Conservation (phyloP, 2,888 invertebrate genomes). For the Therioaphis trifolii region DNA sequence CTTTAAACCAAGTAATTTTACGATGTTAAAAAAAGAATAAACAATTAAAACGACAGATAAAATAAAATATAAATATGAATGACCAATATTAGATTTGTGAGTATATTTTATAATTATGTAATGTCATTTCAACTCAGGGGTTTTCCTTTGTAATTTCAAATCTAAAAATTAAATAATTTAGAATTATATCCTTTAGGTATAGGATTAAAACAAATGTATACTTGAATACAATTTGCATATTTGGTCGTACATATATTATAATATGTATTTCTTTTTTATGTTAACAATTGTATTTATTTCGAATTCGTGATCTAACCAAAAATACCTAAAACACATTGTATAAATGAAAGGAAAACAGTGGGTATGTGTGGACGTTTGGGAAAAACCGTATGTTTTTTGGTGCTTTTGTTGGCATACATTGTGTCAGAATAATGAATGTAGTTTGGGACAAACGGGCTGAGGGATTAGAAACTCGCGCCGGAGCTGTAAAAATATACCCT, state of each 20-base stretch:
- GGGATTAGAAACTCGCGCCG: conserved; percentile 53
- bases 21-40: too few relatives aligned
- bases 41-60: too few relatives aligned
- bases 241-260: background rate
- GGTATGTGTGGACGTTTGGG: conserved; percentile 44
- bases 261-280: background rate
- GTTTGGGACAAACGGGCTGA: conserved; percentile 58
- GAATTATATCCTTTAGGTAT: conserved; percentile 1
- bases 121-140: too few relatives aligned
- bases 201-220: conserved; percentile 2
- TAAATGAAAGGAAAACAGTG: conserved; percentile 53
- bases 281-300: conserved; percentile 58
- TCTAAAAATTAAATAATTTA: conserved; percentile 41
- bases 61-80: too few relatives aligned
- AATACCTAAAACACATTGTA: conserved; percentile 53
- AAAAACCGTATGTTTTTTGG: conserved; percentile 59
- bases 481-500: conserved; percentile 49
- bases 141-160: conserved; percentile 6
- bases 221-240: too few relatives aligned
- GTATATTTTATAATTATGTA: background rate
- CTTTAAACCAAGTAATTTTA: too few relatives aligned
- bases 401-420: conserved; percentile 58
- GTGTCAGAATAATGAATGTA: conserved; percentile 62
- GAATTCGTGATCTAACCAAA: conserved; percentile 49
- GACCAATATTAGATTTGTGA: too few relatives aligned